Conservation (phyloP, 2,888 invertebrate species). For the Harpalus rufipes region DNA sequence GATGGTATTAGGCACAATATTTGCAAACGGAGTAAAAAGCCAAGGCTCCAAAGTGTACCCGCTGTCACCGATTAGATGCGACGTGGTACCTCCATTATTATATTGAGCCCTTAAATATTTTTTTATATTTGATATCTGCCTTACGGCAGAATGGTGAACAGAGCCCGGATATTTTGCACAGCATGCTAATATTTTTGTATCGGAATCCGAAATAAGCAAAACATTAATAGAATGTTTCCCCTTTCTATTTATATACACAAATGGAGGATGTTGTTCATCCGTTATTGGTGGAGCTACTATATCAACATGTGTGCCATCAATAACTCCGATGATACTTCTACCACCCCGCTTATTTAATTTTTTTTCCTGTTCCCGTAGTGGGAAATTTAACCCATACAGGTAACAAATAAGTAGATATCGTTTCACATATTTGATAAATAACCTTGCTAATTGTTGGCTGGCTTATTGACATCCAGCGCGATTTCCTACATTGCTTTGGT, state of each 20-base stretch:
- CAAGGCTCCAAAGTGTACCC: slow-evolving; percentile 1
- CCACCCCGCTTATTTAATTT: too few relatives aligned
- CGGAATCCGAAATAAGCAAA: slow-evolving; percentile 20
- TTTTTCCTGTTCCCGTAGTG: too few relatives aligned
- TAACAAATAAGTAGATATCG: slow-evolving; percentile 16
- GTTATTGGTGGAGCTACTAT: slow-evolving; percentile 18
- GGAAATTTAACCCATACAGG: too few relatives aligned
- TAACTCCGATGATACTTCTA: too few relatives aligned
- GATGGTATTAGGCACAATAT: too few relatives aligned
- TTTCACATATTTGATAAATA: slow-evolving; percentile 14
- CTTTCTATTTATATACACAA: slow-evolving; percentile 26
- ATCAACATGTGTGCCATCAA: too few relatives aligned
- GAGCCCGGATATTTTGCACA: neutral
- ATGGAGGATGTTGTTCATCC: slow-evolving; percentile 24
- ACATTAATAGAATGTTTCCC: slow-evolving; percentile 36
- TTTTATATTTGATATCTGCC: slow-evolving; percentile 14
- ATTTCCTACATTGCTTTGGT: slow-evolving; percentile 15
- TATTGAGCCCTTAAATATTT: too few relatives aligned
- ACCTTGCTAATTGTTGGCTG: slow-evolving; percentile 15
- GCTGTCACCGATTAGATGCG: slow-evolving; percentile 1
- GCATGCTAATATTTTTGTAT: slow-evolving; percentile 13
- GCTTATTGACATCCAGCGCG: slow-evolving; percentile 7
- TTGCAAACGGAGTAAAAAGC: too few relatives aligned
- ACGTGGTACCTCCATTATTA: neutral
- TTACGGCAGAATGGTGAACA: too few relatives aligned